Evolutionary conservation across 2,797 vertebrate genomes (phyloP).

Genomic region (Meda fulgida): DNA sequence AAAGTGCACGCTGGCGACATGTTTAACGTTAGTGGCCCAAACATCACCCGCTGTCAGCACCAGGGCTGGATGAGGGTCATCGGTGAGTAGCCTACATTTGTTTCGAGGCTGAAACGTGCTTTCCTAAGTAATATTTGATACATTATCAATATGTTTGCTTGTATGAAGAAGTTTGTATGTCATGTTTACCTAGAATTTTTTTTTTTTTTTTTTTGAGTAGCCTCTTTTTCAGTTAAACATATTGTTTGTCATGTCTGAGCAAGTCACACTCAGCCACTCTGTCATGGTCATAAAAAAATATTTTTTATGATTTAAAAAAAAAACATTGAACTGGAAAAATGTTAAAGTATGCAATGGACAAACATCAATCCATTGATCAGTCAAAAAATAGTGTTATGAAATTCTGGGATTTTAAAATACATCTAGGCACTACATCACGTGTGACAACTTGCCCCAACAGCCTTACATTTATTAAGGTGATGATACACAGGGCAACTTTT

Average conservation of each 20-base stretch:
- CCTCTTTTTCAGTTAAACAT: too few species aligned
- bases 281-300: too few species aligned
- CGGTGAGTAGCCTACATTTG: conserved; percentile 64
- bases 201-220: too few species aligned
- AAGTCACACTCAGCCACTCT: not conserved
- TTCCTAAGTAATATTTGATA: too few species aligned
- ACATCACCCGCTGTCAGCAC: conserved; percentile 71
- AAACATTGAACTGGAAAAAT: not conserved
- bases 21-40: too few species aligned
- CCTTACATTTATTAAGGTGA: too few species aligned
- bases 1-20: not conserved
- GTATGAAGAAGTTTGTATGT: not conserved
- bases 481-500: too few species aligned
- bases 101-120: not conserved
- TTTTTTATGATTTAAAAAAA: too few species aligned
- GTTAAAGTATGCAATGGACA: not conserved
- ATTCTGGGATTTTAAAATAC: not conserved
- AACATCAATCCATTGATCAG: not conserved
- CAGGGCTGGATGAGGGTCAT: conserved; percentile 76
- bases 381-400: not conserved
- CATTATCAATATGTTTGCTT: too few species aligned
- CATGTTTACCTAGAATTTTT: not conserved
- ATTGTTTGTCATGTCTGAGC: not conserved
- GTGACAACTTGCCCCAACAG: not conserved
- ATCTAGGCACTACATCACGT: not conserved